A percentile compares a stretch with the other conserved stretches of the same genome.
phyloP scores from a whole-genome alignment of 2,113 vertebrate species.

The Leptocoma aspasia region DNA sequence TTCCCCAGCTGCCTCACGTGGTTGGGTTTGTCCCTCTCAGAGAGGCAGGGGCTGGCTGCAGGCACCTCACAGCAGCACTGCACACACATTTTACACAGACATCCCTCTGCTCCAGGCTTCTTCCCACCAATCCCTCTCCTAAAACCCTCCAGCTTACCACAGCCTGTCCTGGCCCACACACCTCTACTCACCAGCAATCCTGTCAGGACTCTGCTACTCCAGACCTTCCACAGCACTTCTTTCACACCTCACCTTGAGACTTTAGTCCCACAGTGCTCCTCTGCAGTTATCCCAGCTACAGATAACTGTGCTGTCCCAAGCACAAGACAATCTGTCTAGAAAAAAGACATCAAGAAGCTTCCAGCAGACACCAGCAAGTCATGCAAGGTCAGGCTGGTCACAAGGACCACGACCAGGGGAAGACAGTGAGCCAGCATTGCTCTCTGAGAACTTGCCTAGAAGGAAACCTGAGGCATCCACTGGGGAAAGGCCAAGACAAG shows the following conservation, averaged over 20 bases:
- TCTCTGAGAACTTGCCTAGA: not conserved
- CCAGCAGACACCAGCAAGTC: not conserved
- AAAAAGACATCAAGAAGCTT: not conserved
- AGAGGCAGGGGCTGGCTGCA: not conserved
- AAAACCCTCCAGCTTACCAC: not conserved
- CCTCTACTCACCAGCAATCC: not conserved
- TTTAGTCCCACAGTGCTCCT: not conserved
- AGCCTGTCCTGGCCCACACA: not conserved
- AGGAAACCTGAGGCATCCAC: not conserved
- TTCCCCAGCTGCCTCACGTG: not conserved
- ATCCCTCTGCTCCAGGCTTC: fast-evolving
- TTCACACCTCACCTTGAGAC: not conserved
- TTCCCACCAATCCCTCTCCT: not conserved
- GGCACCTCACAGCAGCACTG: not conserved
- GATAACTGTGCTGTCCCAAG: too few species aligned
- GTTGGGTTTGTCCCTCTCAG: not conserved
- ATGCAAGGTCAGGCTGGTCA: not conserved
- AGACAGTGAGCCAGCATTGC: not conserved
- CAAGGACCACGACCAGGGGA: not conserved
- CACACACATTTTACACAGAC: fast-evolving
- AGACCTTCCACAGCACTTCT: not conserved
- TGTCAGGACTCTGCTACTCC: not conserved
- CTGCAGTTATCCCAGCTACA: not conserved
- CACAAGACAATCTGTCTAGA: not conserved
- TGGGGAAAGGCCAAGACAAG: not conserved